Conservation (phyloP, 2,113 vertebrate species). For the Vanacampus margaritifer region DNA sequence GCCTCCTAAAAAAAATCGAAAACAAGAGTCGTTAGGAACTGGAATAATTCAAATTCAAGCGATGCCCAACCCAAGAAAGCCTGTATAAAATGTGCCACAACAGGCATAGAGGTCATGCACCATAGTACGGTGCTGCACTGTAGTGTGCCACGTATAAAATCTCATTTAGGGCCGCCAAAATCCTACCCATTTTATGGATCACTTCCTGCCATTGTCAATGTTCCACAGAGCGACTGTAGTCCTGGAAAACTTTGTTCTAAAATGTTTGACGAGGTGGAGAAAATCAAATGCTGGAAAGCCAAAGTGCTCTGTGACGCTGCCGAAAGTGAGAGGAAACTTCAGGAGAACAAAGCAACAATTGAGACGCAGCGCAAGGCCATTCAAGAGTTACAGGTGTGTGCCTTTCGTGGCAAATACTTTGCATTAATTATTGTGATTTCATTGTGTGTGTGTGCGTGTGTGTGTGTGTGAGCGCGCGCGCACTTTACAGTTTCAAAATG, state of each 20-base stretch:
- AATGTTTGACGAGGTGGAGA: slow-evolving; percentile 89
- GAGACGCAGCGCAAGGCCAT: slow-evolving; percentile 88
- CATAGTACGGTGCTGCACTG: too few species aligned
- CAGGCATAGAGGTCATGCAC: too few species aligned
- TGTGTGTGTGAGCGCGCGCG: slow-evolving; percentile 15
- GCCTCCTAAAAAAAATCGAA: too few species aligned
- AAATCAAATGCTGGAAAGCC: slow-evolving; percentile 88
- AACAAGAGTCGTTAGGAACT: too few species aligned
- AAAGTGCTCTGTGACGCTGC: slow-evolving; percentile 76
- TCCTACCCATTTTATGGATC: not conserved
- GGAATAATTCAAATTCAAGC: too few species aligned
- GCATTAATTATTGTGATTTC: not conserved
- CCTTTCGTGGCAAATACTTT: not conserved
- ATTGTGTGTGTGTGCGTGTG: slow-evolving; percentile 1
- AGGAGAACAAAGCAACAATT: slow-evolving; percentile 84
- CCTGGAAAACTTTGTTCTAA: slow-evolving; percentile 81
- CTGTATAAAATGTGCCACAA: too few species aligned
- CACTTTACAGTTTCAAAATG: slow-evolving; percentile 85
- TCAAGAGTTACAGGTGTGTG: slow-evolving; percentile 88
- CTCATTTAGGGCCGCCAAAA: too few species aligned
- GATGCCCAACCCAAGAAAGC: too few species aligned
- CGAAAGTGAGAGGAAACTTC: slow-evolving; percentile 83
- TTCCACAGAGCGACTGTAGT: slow-evolving; percentile 71
- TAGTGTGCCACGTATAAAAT: too few species aligned
- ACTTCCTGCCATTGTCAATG: slow-evolving; percentile 37